phyloP scores from a whole-genome alignment of 1,140 invertebrate species.

The Apis cerana region DNA sequence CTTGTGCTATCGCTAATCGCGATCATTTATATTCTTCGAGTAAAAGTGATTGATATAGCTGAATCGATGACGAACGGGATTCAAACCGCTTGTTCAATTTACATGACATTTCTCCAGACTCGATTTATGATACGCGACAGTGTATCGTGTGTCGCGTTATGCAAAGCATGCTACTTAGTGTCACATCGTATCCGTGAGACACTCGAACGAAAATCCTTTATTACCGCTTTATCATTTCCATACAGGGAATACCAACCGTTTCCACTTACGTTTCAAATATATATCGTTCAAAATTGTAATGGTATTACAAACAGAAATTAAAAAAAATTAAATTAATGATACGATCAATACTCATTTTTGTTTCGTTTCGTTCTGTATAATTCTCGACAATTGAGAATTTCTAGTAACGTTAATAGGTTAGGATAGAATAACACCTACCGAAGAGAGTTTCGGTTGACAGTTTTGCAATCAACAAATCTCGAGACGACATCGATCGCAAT shows the following conservation, averaged over 20 bases:
- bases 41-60: constrained; percentile 45
- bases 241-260: not conserved
- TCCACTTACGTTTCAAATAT: not conserved
- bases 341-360: no score
- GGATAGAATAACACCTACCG: no score
- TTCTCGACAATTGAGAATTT: no score
- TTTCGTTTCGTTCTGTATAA: no score
- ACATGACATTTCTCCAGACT: constrained; percentile 19
- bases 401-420: no score
- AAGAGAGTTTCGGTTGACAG: no score
- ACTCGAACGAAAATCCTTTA: not conserved
- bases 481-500: no score
- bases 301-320: not conserved
- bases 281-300: not conserved
- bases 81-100: constrained; percentile 20
- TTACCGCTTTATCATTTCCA: not conserved
- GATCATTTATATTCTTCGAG: constrained; percentile 18
- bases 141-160: constrained; percentile 41
- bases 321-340: no score
- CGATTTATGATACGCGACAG: constrained; percentile 36
- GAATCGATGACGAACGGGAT: constrained; percentile 34
- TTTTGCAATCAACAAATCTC: no score
- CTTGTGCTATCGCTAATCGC: constrained; percentile 23
- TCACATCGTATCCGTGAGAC: constrained; percentile 10
- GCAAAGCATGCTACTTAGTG: constrained; percentile 21